Conservation (phyloP, 1,140 invertebrate genomes). For the Drosophila sturtevanti region DNA sequence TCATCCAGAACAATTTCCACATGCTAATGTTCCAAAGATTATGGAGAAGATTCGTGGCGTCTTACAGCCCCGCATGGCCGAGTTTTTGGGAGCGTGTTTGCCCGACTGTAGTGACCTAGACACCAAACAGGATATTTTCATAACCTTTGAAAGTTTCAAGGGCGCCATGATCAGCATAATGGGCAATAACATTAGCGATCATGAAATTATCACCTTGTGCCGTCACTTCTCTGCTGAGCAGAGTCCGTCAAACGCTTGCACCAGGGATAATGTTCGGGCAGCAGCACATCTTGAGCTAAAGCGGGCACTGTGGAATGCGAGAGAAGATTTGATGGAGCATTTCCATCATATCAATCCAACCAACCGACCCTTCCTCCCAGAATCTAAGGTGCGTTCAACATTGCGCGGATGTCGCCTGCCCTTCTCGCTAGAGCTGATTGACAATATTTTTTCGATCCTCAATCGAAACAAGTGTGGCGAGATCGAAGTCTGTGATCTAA, state of each 20-base stretch:
- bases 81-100: slow-evolving; percentile 50
- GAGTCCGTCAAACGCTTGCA: slow-evolving; percentile 79
- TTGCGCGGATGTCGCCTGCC: slow-evolving; percentile 87
- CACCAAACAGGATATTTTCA: slow-evolving; percentile 38
- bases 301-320: slow-evolving; percentile 87
- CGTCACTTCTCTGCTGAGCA: slow-evolving; percentile 85
- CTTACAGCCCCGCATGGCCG: slow-evolving; percentile 79
- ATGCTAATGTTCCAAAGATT: slow-evolving; percentile 87
- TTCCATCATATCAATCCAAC: slow-evolving; percentile 86
- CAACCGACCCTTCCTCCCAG: slow-evolving; percentile 84
- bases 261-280: slow-evolving; percentile 82
- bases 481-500: slow-evolving; percentile 82
- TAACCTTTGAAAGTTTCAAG: slow-evolving; percentile 84
- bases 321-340: slow-evolving; percentile 87
- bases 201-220: slow-evolving; percentile 90
- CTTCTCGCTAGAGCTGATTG: slow-evolving; percentile 86
- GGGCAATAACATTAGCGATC: slow-evolving; percentile 88
- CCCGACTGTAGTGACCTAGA: slow-evolving; percentile 52
- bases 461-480: slow-evolving; percentile 86
- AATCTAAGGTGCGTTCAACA: slow-evolving; percentile 85
- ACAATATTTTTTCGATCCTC: slow-evolving; percentile 86
- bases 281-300: slow-evolving; percentile 88
- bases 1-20: slow-evolving; percentile 88
- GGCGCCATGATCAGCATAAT: slow-evolving; percentile 85
- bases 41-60: slow-evolving; percentile 87